Base-by-base conservation (phyloP, 2,113 vertebrate genomes). In the Vidua chalybeata region DNA sequence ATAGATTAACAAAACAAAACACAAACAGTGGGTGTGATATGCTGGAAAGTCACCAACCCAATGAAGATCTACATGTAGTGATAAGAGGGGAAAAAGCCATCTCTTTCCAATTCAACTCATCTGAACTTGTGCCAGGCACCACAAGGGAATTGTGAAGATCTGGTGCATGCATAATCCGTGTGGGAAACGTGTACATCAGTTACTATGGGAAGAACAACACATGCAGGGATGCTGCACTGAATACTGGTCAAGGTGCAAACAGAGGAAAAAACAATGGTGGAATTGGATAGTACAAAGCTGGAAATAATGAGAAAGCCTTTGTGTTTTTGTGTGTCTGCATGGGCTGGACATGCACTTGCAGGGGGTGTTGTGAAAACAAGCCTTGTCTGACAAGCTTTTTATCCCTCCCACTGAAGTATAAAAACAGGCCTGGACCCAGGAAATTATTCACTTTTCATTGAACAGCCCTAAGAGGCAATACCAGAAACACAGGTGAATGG, bases 91-190 rank as follows among this genome's bases (percentile, higher is more conserved):
- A 2, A 82, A 92, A 94, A 95, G 45, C 59, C 81, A 76, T 64
- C 0, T 0, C 54, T 93, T 97, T 93, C 82, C 79, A 79, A 79
- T 79, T 91, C 81, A 90, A 87, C 87, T 92, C 74, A 43, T 87
- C 51, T 97, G 95, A 96, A 93, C 76, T 69, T 49, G 69, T 84
- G 94, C 96, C 94, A 95, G 73, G n/a, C 14, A 2, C 79, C 78
- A 90, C 46, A 71, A 95, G 82, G 86, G 90, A 63, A 64, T 75
- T 93, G 89, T 76, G 91, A 66, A 73, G 87, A 94, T 94, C 54
- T 95, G 94, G 79, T 80, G 89, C 18, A 13, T 90, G 58, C 49
- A 55, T 93, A 94, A 97, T 91, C 84, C 0, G 0, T 52, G 26
- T 39, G 82, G 72, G 83, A 86, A 84, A 22, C 2, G 28, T 55